Evolutionary conservation across 2,113 vertebrate genomes (phyloP).

Genomic region (Pygoscelis antarcticus): DNA sequence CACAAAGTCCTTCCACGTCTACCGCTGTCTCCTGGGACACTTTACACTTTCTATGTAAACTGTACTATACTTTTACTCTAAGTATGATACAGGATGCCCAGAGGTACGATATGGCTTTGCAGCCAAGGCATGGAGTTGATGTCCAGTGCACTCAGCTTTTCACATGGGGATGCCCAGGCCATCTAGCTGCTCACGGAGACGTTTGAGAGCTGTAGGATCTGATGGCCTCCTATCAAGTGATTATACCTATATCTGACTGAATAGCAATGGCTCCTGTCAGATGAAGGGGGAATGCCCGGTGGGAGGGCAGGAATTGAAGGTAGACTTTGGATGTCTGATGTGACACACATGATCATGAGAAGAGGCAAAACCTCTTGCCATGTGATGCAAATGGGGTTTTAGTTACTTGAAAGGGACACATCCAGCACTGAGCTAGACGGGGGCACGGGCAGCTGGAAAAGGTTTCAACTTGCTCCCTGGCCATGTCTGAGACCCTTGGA

Average conservation of each 20-base stretch:
- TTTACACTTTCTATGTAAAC: not conserved
- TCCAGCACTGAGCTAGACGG: not conserved
- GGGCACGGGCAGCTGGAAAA: not conserved
- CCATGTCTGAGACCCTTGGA: not conserved
- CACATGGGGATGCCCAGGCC: not conserved
- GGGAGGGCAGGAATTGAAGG: not conserved
- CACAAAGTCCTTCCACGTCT: not conserved
- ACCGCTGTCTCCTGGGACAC: not conserved
- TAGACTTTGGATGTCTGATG: not conserved
- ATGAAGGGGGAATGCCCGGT: not conserved
- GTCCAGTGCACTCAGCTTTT: not conserved
- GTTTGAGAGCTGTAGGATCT: not conserved
- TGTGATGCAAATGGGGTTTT: not conserved
- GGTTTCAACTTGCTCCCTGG: not conserved
- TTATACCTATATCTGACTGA: not conserved
- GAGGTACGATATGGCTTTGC: not conserved
- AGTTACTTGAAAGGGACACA: not conserved
- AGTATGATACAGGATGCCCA: not conserved
- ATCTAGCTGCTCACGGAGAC: not conserved
- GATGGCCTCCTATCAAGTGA: not conserved
- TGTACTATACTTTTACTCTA: not conserved
- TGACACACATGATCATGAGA: fast-evolving
- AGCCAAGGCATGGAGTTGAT: not conserved
- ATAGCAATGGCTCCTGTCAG: not conserved
- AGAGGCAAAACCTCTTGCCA: not conserved